Conservation (phyloP, 2,888 invertebrate species). For the Lasioglossum morio region DNA sequence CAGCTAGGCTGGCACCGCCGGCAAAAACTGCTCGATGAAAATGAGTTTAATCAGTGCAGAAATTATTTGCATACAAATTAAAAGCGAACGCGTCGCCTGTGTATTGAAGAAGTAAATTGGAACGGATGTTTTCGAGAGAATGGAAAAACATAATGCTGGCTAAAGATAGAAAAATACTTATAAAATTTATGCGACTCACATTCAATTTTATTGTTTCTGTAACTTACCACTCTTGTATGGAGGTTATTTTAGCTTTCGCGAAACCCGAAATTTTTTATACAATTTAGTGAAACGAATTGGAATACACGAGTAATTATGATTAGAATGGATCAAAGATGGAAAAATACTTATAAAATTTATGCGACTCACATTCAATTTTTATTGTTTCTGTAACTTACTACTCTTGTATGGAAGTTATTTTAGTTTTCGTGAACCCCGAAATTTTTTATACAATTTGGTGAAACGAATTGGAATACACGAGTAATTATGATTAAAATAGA, state of each 20-base stretch:
- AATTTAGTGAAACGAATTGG: too few relatives aligned
- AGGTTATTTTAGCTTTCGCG: not conserved
- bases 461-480: not conserved
- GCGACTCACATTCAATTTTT: too few relatives aligned
- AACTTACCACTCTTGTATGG: not conserved
- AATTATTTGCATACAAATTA: not conserved
- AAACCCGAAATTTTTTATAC: too few relatives aligned
- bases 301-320: not conserved
- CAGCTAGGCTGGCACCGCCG: not conserved
- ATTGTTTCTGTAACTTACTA: not conserved
- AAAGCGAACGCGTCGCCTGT: not conserved
- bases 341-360: too few relatives aligned
- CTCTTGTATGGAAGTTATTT: not conserved
- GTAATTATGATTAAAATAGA: not conserved
- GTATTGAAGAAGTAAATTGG: not conserved
- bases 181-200: not conserved
- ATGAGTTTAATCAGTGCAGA: not conserved
- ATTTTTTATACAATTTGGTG: too few relatives aligned
- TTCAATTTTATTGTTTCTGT: not conserved
- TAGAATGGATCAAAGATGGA: too few relatives aligned
- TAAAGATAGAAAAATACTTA: not conserved
- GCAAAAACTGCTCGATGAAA: not conserved
- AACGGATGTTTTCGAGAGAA: not conserved
- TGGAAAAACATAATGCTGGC: not conserved
- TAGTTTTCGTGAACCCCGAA: not conserved